phyloP scores from a whole-genome alignment of 2,113 vertebrate genomes.

The Neogobius melanostomus region DNA sequence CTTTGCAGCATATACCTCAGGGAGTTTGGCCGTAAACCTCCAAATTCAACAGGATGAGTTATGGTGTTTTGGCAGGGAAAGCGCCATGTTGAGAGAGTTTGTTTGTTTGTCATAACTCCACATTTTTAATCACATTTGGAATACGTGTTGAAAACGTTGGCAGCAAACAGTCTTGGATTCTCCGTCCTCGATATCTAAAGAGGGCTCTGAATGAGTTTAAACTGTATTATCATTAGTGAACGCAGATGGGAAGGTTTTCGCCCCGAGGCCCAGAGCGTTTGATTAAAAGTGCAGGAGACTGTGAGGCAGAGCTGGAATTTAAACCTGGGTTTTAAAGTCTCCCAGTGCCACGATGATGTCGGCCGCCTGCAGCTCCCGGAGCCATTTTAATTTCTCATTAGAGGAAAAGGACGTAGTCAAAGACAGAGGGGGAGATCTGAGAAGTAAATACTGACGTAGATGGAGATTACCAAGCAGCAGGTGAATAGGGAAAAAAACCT shows the following conservation, averaged over 20 bases:
- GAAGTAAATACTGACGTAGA: not conserved
- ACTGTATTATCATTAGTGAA: not conserved
- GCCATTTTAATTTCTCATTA: not conserved
- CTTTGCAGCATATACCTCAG: too few species aligned
- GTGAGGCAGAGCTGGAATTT: not conserved
- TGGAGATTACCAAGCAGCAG: not conserved
- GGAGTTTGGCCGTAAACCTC: too few species aligned
- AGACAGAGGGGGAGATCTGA: not conserved
- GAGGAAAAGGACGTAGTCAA: not conserved
- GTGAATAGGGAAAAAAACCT: not conserved
- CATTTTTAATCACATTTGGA: too few species aligned
- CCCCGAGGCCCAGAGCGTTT: not conserved
- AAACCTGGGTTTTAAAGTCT: not conserved
- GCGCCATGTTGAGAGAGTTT: too few species aligned
- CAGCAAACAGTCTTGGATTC: not conserved
- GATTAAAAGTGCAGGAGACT: not conserved
- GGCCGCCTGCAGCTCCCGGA: not conserved
- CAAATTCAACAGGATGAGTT: too few species aligned
- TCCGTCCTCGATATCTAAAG: too few species aligned
- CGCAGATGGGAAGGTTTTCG: not conserved
- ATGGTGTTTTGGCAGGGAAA: too few species aligned
- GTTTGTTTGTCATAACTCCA: too few species aligned
- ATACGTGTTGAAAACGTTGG: not conserved
- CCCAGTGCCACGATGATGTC: not conserved
- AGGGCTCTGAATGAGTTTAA: not conserved